A percentile compares a stretch with the other conserved stretches of the same genome.
Conservation (phyloP, 2,797 vertebrate genomes). For the Tragelaphus oryx region DNA sequence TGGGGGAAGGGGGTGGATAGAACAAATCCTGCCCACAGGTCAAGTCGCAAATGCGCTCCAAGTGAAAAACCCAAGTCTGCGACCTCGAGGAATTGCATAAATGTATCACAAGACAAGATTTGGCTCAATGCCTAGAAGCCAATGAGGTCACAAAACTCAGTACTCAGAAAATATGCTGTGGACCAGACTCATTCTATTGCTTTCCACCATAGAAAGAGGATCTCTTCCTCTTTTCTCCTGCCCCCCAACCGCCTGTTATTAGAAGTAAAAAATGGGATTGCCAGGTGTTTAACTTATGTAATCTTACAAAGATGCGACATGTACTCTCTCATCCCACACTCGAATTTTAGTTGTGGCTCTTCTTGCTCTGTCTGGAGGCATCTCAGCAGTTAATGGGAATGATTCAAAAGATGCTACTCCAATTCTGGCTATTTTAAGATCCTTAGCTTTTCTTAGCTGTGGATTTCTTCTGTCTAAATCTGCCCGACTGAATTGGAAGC, state of each 20-base stretch:
- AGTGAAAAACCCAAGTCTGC: conserved; percentile 34
- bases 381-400: conserved; percentile 68
- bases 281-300: background rate
- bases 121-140: conserved; percentile 53
- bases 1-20: background rate
- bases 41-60: conserved; percentile 28
- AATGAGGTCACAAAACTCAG: conserved; percentile 59
- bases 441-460: conserved; percentile 73
- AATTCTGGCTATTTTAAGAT: conserved; percentile 73
- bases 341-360: background rate
- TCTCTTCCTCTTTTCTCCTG: too few species aligned
- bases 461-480: conserved; percentile 76
- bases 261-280: background rate
- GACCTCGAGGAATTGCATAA: conserved; percentile 52
- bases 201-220: background rate
- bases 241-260: background rate
- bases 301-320: background rate
- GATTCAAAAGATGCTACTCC: conserved; percentile 68
- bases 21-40: background rate
- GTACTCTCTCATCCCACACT: background rate
- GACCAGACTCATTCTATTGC: background rate
- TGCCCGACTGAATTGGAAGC: conserved; percentile 74
- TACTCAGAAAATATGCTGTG: conserved; percentile 8
- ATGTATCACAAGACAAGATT: conserved; percentile 29
- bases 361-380: conserved; percentile 52